A percentile compares a stretch with the other conserved stretches of the same genome.
phyloP scores from a whole-genome alignment of 2,888 invertebrate genomes.

The Frankliniella fusca region DNA sequence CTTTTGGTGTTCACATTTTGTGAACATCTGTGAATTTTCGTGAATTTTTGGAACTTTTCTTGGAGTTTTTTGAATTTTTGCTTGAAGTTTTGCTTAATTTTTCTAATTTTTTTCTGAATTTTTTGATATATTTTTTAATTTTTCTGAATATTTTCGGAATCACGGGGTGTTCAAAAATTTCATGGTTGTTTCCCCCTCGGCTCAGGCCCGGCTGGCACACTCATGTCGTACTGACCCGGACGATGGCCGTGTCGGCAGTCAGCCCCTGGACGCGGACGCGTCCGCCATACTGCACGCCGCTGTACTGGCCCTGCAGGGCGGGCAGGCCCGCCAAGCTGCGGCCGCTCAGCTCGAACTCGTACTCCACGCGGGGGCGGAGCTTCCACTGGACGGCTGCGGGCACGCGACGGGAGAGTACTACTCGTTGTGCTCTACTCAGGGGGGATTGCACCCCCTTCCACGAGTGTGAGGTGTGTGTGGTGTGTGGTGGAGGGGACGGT shows the following conservation, averaged over 20 bases:
- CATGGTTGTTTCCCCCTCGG: no score
- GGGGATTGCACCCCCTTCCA: no score
- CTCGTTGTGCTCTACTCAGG: not conserved
- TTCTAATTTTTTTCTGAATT: not conserved
- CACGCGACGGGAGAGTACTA: not conserved
- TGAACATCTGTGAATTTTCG: no score
- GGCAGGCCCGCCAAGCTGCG: conserved; percentile 45
- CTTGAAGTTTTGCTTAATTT: no score
- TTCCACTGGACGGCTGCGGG: conserved; percentile 13
- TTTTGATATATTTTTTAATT: no score
- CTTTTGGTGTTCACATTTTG: no score
- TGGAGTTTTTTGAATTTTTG: no score
- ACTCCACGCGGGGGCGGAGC: conserved; percentile 38
- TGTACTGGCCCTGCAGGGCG: conserved; percentile 42
- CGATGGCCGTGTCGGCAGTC: conserved; percentile 30
- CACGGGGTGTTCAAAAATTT: no score
- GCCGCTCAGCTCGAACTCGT: conserved; percentile 45
- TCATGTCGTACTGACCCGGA: conserved; percentile 34
- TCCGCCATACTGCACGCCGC: conserved; percentile 44
- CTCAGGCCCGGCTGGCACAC: no score
- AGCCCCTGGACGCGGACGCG: conserved; percentile 35
- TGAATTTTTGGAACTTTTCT: no score
- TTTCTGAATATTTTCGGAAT: no score
- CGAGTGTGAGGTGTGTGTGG: no score
- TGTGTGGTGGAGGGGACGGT: not conserved